Base-by-base conservation (phyloP, 2,797 vertebrate species). In the Acanthurus leucopareius region DNA sequence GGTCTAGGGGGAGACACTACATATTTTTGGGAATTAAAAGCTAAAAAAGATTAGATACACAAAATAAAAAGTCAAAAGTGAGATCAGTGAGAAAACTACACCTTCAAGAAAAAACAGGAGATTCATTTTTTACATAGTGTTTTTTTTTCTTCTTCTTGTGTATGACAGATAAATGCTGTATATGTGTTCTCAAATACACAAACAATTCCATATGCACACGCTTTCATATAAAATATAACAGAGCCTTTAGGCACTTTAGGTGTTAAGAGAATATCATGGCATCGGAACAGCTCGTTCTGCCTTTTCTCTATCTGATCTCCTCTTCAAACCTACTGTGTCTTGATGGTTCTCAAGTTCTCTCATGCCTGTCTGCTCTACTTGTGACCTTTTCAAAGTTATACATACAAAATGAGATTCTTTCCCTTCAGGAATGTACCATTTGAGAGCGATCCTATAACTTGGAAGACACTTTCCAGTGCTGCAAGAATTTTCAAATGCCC, bases 301-400 rank as follows among this genome's bases (percentile, higher is more conserved):
- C 57, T 76, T 73, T 49, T 75, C 61, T 80, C 51, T 80, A 35
- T 35, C 77, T 73, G 83, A 84, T 86, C 73, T 72, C 76, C 73
- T 83, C 71, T 49, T 77, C 87, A 84, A 75, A 84, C 88, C 80
- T 79, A 32, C 56, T 63, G 65, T 89, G 86, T 92, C 90, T 85
- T 65, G 84, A 75, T 86, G 86, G 77, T 90, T 92, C 85, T 70
- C 75, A 69, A 87, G 86, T 92, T 92, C 89, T 90, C 84, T 74
- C 73, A 71, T 84, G 86, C 89, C 84, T 82, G 80, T 86, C 91
- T 92, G 85, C 89, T 93, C 84, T 87, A 79, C 72, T 40, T 3
- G 65, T 94, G 94, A 95, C 95, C 93, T 95, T 95, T 95, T 91
- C 90, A 92, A 93, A 94, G 89, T 92, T 90, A 95, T 94, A 92